These are phyloP conservation scores for Cataglyphis cursor DNA, from an alignment of 2,888 invertebrate species.

Conservation along the genomic window DNA sequence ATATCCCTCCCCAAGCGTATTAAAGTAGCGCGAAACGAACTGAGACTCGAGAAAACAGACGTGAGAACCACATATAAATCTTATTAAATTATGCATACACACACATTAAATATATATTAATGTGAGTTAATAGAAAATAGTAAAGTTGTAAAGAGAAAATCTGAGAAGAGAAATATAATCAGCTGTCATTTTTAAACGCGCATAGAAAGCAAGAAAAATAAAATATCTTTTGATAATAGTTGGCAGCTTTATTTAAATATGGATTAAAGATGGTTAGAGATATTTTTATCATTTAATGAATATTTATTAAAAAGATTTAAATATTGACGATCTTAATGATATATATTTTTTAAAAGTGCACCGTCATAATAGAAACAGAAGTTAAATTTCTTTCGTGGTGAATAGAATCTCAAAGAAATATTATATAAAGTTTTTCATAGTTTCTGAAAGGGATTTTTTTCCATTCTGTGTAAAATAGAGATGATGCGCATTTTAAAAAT, in stretches of 20 bases:
- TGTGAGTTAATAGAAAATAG: not conserved
- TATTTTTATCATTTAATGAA: not conserved
- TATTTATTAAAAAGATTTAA: not conserved
- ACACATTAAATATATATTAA: not conserved
- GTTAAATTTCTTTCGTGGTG: not conserved
- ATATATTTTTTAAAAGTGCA: not conserved
- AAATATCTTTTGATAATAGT: not conserved
- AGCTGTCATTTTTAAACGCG: not conserved
- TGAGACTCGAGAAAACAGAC: not conserved
- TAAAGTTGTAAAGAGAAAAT: not conserved
- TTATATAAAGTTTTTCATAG: not conserved
- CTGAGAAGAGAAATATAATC: not conserved
- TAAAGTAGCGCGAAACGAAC: not conserved
- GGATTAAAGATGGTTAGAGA: not conserved
- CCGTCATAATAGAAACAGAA: not conserved
- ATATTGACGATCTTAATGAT: not conserved
- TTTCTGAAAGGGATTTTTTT: not conserved
- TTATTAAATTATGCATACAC: not conserved
- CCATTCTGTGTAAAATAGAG: not conserved
- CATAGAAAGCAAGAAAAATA: not conserved
- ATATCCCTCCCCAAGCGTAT: not conserved
- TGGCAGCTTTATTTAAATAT: not conserved
- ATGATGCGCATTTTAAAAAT: not conserved
- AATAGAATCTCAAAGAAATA: not conserved
- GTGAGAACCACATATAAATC: not conserved